Base-by-base conservation (phyloP, 2,113 vertebrate species). In the Megaceryle torquata region DNA sequence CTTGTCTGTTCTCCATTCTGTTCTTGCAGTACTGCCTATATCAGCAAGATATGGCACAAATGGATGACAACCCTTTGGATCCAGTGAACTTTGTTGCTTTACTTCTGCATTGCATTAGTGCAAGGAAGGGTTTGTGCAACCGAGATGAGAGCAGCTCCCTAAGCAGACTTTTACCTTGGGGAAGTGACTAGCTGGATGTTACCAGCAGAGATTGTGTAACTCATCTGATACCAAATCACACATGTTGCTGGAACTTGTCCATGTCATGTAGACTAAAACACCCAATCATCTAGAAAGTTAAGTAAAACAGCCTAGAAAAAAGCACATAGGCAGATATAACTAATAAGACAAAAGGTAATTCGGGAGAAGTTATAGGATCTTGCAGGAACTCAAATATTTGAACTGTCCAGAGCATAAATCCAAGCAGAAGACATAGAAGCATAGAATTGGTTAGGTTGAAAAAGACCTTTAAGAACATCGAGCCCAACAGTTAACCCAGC, bases 121-220 rank as follows among this genome's bases (percentile, higher is more conserved):
- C 82, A 91, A 94, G 76, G 64, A 91, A 63, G 77, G 54, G 41
- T 80, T 70, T 91, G 37, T 74, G 39, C 64, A 51, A 90, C 60
- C 78, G 68, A 54, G 54, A 63, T 41, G 71, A 88, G 33, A 88
- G 82, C 63, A 83, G 41, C 68, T 93, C 68, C 78, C 84, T 78
- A 84, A 92, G 83, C 83, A 91, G 81, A 82, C 92, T 95, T 95
- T 93, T 87, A 87, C 72, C 82, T 80, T 39, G 41, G 37, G 46
- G 77, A 81, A 82, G 54, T 39, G 51, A 59, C 50, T 65, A 57
- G 71, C 25, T 94, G 75, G 80, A 74, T 50, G 31, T 77, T 87
- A 83, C 60, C 5, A 16, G 56, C 6, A 3, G 57, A 88, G 81
- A 81, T 57, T 82, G 86, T 88, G 18, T 39, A 93, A 84, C 75